phyloP scores from a whole-genome alignment of 2,888 invertebrate species.

The Drosophila affinis region DNA sequence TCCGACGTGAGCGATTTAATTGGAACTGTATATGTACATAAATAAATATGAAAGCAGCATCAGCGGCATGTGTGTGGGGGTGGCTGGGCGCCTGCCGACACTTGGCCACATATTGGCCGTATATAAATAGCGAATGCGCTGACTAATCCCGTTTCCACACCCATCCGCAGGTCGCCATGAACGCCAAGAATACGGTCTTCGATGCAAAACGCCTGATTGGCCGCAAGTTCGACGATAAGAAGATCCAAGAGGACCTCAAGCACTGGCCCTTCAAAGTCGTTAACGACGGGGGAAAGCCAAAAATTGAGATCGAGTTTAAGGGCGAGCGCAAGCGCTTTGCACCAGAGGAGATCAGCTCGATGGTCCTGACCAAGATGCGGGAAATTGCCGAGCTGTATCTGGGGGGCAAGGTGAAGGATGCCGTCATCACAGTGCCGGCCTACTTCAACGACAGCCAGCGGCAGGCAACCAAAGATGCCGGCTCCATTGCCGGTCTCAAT shows the following conservation, averaged over 20 bases:
- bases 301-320: slow-evolving; percentile 90
- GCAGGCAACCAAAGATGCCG: slow-evolving; percentile 95
- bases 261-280: slow-evolving; percentile 91
- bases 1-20: slow-evolving; percentile 11
- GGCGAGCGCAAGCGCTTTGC: slow-evolving; percentile 90
- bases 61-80: slow-evolving; percentile 2
- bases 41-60: not conserved
- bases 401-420: slow-evolving; percentile 89
- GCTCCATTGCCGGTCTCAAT: slow-evolving; percentile 92
- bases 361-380: slow-evolving; percentile 94
- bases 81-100: not conserved
- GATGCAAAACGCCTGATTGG: slow-evolving; percentile 94
- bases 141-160: slow-evolving; percentile 1
- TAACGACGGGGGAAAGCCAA: slow-evolving; percentile 88
- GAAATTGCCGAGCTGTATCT: slow-evolving; percentile 91
- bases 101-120: not conserved
- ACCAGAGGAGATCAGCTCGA: slow-evolving; percentile 93
- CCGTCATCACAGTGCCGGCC: slow-evolving; percentile 93
- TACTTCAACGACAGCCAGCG: slow-evolving; percentile 93
- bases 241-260: slow-evolving; percentile 91
- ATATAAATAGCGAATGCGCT: not conserved
- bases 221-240: slow-evolving; percentile 90
- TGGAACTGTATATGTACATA: slow-evolving; percentile 5
- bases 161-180: slow-evolving; percentile 88
- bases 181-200: slow-evolving; percentile 92